A percentile compares a stretch with the other conserved stretches of the same genome.
phyloP scores from a whole-genome alignment of 2,113 vertebrate genomes.

The Orientallactaga bullata region DNA sequence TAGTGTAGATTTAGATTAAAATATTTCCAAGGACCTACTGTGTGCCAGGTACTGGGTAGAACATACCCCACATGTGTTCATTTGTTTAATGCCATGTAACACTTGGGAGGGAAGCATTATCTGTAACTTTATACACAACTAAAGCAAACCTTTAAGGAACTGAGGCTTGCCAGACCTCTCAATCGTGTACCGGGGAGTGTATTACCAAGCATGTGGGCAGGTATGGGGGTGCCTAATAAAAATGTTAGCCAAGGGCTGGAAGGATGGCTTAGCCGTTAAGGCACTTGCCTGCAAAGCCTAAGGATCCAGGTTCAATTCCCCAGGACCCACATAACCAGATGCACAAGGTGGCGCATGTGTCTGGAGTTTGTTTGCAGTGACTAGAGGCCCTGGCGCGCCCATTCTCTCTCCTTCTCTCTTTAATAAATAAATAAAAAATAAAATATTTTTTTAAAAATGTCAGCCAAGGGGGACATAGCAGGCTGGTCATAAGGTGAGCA shows the following conservation, averaged over 20 bases:
- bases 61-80: background rate
- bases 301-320: too few relatives aligned
- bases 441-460: too few relatives aligned
- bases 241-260: fast-evolving
- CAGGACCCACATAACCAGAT: too few relatives aligned
- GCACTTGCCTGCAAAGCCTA: too few relatives aligned
- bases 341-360: too few relatives aligned
- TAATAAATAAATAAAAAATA: too few relatives aligned
- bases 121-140: background rate
- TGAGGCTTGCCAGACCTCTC: background rate
- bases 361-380: too few relatives aligned
- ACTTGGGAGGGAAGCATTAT: background rate
- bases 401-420: too few relatives aligned
- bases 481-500: background rate
- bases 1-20: background rate
- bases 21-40: background rate
- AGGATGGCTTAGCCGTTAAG: too few relatives aligned
- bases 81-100: background rate
- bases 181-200: background rate
- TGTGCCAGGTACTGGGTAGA: background rate
- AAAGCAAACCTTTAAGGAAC: background rate
- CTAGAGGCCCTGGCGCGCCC: too few relatives aligned
- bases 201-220: background rate
- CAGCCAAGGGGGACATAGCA: background rate
- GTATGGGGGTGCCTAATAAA: background rate